Conservation (phyloP, 2,113 vertebrate species). For the Triplophysa siluroides region DNA sequence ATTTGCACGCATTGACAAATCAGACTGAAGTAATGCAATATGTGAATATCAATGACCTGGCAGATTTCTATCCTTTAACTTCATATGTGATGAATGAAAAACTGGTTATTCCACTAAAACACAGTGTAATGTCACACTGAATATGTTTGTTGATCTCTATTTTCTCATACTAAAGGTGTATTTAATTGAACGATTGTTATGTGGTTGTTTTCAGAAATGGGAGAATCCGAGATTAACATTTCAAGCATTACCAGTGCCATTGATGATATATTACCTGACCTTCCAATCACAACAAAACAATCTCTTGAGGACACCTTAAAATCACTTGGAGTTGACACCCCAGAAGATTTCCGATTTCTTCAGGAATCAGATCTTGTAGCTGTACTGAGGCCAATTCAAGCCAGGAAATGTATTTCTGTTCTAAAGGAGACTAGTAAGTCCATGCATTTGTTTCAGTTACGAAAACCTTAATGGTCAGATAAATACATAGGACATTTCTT, state of each 20-base stretch:
- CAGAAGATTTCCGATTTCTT: slow-evolving; percentile 2
- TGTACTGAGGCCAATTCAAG: not conserved
- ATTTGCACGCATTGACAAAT: too few species aligned
- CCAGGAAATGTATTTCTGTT: not conserved
- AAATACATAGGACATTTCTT: too few species aligned
- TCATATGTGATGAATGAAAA: slow-evolving; percentile 46
- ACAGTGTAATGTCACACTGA: slow-evolving; percentile 20
- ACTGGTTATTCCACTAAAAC: slow-evolving; percentile 52
- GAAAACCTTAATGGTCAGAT: not conserved
- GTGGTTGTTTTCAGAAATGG: slow-evolving; percentile 1
- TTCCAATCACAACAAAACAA: slow-evolving; percentile 4
- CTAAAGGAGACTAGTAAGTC: not conserved
- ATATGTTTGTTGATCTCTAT: too few species aligned
- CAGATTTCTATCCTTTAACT: slow-evolving; percentile 52
- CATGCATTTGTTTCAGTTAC: not conserved
- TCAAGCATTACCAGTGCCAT: slow-evolving; percentile 18
- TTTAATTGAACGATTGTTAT: not conserved
- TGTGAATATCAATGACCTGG: slow-evolving; percentile 37
- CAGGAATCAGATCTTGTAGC: not conserved
- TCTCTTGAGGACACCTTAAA: slow-evolving; percentile 38
- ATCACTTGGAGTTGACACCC: slow-evolving; percentile 7
- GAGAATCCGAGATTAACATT: slow-evolving; percentile 5
- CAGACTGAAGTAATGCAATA: not conserved
- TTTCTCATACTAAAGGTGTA: slow-evolving; percentile 18
- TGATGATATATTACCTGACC: slow-evolving; percentile 32